Base-by-base conservation (phyloP, 2,888 invertebrate species). In the Homarus gammarus region DNA sequence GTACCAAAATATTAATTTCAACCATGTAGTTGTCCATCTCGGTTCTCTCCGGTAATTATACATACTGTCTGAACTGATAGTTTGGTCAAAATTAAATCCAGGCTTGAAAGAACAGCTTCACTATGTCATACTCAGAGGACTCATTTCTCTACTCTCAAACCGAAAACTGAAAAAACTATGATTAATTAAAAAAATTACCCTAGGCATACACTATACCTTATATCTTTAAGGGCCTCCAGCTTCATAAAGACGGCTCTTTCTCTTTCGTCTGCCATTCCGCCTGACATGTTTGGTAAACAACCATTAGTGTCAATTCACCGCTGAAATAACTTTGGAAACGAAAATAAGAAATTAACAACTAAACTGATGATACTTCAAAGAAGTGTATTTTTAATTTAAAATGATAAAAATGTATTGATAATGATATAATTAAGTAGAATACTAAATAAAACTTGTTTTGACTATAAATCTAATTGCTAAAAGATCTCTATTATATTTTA, bases 161-260 rank as follows among this genome's bases (percentile, higher is more conserved):
- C n/a, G n/a, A n/a, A n/a, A n/a, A n/a, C n/a, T n/a, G n/a, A n/a
- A n/a, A n/a, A n/a, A n/a, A n/a, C n/a, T n/a, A n/a, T n/a, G n/a
- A n/a, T n/a, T n/a, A n/a, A n/a, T n/a, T n/a, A n/a, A n/a, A n/a
- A n/a, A n/a, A n/a, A n/a, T 61, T 1, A 61, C 61, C 61, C n/a
- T 61, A 1, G 12, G 27, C 31, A n/a, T n/a, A n/a, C n/a, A n/a
- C n/a, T n/a, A 93, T 94, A 97, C 97, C 97, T 96, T 93, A 98
- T 97, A 94, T 98, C 98, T 95, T 98, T 98, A 93, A 98, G 95
- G 90, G 97, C 97, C 95, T 98, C 98, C 92, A 98, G 95, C 94
- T 98, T 98, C 82, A 97, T 97, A 94, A 97, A 97, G 93, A 98
- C 96, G 93, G 97, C 96, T 90, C 97, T 95, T 94, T 97, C 97